phyloP scores from a whole-genome alignment of 1,140 invertebrate genomes.

The Lepidotrigona ventralis region DNA sequence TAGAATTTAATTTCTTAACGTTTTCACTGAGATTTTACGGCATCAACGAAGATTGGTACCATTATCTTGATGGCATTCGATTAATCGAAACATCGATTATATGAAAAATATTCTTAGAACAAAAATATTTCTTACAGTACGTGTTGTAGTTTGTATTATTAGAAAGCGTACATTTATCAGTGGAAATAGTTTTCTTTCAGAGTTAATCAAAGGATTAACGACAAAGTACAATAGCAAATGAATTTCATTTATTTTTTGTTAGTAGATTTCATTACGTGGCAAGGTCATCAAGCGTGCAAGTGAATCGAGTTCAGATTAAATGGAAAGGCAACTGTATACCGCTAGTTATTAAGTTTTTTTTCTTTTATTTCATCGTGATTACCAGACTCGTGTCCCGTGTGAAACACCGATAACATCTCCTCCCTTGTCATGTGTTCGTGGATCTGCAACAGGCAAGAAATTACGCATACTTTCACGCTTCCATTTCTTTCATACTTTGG shows the following conservation, averaged over 20 bases:
- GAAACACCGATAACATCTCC: constrained; percentile 89
- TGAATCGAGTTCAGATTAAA: neutral
- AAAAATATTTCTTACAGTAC: no score
- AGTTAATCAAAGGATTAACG: neutral
- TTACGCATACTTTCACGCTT: neutral
- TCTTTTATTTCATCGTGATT: constrained; percentile 63
- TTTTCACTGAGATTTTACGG: neutral
- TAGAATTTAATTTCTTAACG: constrained; percentile 65
- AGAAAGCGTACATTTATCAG: neutral
- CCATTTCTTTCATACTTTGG: no score
- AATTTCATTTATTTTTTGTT: neutral
- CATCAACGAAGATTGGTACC: neutral
- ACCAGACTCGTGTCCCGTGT: constrained; percentile 88
- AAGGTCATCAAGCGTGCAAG: neutral
- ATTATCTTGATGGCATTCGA: neutral
- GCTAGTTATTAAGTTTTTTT: constrained; percentile 47
- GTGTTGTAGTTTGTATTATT: neutral
- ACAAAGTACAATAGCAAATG: constrained; percentile 22
- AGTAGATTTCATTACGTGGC: neutral
- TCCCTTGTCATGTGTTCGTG: constrained; percentile 91
- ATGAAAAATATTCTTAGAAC: neutral
- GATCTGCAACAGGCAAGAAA: constrained; percentile 83
- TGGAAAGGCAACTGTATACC: neutral
- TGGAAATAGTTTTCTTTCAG: neutral
- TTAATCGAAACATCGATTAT: neutral